Evolutionary conservation across 2,888 invertebrate genomes (phyloP).

Genomic region (Hydrotaea diabolus): DNA sequence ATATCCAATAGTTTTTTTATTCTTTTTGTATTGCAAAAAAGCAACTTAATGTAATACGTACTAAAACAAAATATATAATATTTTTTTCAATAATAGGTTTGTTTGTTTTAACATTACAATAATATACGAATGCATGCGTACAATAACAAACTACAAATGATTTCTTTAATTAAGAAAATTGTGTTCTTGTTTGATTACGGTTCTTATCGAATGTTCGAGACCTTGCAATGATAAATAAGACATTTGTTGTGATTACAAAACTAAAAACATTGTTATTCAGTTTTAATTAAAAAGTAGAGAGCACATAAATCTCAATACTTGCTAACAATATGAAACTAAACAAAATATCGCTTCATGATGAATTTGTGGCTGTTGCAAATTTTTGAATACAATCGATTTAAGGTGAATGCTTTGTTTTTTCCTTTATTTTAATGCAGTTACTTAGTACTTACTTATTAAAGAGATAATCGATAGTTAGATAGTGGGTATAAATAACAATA

Average conservation of each 20-base stretch:
- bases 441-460: conserved; percentile 37
- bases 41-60: conserved; percentile 2
- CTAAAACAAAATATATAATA: conserved; percentile 23
- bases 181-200: not conserved
- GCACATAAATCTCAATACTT: not conserved
- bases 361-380: not conserved
- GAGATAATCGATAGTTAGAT: conserved; percentile 9
- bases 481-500: conserved; percentile 45
- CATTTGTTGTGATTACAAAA: not conserved
- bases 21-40: conserved; percentile 15
- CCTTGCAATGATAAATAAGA: no score
- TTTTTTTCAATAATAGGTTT: not conserved
- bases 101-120: not conserved
- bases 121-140: not conserved
- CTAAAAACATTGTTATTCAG: not conserved
- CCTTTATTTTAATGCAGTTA: conserved; percentile 17
- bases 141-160: not conserved
- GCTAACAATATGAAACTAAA: not conserved
- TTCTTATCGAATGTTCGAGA: not conserved
- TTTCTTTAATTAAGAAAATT: conserved; percentile 1
- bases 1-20: not conserved
- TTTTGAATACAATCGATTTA: not conserved
- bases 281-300: not conserved
- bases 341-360: not conserved
- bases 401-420: not conserved